These are phyloP conservation scores for Xiphophorus couchianus DNA, from an alignment of 2,113 vertebrate genomes.

Conservation along the genomic window DNA sequence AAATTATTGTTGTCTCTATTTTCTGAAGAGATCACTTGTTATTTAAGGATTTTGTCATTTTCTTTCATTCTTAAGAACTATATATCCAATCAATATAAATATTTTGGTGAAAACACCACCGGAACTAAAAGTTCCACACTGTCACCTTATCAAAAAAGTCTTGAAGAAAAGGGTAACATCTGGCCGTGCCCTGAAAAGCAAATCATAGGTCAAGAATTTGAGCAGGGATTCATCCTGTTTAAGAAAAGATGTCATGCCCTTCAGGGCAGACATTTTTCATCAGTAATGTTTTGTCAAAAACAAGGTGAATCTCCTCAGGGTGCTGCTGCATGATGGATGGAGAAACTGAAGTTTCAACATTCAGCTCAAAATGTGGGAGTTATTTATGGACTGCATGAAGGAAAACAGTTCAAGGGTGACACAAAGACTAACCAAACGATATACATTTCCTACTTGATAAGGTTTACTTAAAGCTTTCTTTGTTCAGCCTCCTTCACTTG, in stretches of 20 bases:
- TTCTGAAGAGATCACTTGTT: neutral
- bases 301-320: neutral
- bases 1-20: neutral
- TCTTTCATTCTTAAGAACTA: neutral
- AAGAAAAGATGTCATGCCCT: neutral
- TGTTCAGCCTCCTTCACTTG: neutral
- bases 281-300: neutral
- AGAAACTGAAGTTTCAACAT: neutral
- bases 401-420: neutral
- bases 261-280: neutral
- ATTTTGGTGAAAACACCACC: no score
- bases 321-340: neutral
- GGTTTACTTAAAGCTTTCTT: neutral
- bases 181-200: neutral
- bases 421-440: neutral
- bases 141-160: neutral
- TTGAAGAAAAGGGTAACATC: neutral
- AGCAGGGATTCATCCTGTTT: neutral
- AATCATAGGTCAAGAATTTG: neutral
- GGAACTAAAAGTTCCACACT: neutral
- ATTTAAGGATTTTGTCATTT: neutral
- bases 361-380: neutral
- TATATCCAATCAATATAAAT: neutral
- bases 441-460: neutral
- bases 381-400: neutral